phyloP scores from a whole-genome alignment of 2,797 vertebrate genomes.

The Semotilus atromaculatus region DNA sequence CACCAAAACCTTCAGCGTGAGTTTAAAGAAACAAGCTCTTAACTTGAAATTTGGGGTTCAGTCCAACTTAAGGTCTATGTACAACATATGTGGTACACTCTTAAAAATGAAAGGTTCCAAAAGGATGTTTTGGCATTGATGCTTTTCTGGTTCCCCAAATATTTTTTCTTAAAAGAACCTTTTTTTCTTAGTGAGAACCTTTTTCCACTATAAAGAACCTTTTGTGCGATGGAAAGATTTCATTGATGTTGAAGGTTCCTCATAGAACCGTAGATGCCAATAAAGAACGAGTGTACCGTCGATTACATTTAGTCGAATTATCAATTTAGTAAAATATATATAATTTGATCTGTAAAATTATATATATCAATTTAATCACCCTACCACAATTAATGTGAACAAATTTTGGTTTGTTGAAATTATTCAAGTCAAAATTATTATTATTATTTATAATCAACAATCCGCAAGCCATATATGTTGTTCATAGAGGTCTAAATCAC shows the following conservation, averaged over 20 bases:
- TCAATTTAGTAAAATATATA: not conserved
- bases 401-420: not conserved
- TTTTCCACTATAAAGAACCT: not conserved
- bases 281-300: not conserved
- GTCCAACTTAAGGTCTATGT: not conserved
- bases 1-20: not conserved
- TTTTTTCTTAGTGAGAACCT: not conserved
- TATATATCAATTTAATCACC: not conserved
- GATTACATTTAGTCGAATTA: not conserved
- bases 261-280: not conserved
- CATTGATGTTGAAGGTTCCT: not conserved
- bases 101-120: not conserved
- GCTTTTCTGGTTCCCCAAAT: not conserved
- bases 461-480: not conserved
- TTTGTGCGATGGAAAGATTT: not conserved
- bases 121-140: not conserved
- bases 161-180: not conserved
- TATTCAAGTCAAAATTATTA: not conserved
- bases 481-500: not conserved
- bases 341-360: not conserved
- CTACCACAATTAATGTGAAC: not conserved
- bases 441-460: not conserved
- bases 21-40: not conserved
- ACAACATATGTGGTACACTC: not conserved
- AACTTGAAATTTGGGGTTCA: not conserved